Conservation (phyloP, 1,140 invertebrate genomes). For the Drosophila aff. region DNA sequence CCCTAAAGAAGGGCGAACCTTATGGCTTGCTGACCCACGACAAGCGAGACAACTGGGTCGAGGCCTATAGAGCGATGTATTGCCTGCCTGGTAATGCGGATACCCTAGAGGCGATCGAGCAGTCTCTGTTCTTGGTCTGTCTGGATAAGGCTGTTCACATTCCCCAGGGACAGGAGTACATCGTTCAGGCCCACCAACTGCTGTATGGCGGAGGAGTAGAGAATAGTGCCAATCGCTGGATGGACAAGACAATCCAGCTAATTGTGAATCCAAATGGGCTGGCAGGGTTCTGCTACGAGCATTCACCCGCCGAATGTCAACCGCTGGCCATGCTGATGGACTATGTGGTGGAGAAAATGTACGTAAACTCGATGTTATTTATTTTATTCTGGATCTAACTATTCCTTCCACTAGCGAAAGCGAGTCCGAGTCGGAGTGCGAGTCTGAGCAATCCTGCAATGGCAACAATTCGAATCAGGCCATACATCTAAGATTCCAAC, state of each 20-base stretch:
- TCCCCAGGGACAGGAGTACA: constrained; percentile 54
- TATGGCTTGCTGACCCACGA: constrained; percentile 94
- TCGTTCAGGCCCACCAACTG: constrained; percentile 87
- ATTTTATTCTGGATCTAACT: background rate
- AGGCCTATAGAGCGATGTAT: constrained; percentile 87
- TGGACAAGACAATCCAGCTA: constrained; percentile 94
- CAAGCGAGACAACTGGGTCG: constrained; percentile 92
- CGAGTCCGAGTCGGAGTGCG: no score
- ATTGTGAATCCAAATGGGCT: constrained; percentile 93
- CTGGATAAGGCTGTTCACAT: constrained; percentile 88
- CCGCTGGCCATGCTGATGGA: constrained; percentile 94
- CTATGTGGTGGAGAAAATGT: constrained; percentile 87
- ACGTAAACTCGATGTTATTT: constrained; percentile 3
- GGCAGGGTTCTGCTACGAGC: constrained; percentile 95
- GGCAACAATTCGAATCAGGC: background rate
- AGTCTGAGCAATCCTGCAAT: background rate
- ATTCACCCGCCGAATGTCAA: constrained; percentile 96
- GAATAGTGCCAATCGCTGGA: constrained; percentile 95
- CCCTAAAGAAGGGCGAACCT: constrained; percentile 85
- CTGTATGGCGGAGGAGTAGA: constrained; percentile 90
- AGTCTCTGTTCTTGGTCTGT: constrained; percentile 92
- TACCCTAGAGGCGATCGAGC: constrained; percentile 89
- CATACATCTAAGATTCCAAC: constrained; percentile 21
- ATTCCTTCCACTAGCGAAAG: background rate
- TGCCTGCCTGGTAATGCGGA: constrained; percentile 87